Conservation (phyloP, 1,140 invertebrate species). For the Ylistrum balloti region DNA sequence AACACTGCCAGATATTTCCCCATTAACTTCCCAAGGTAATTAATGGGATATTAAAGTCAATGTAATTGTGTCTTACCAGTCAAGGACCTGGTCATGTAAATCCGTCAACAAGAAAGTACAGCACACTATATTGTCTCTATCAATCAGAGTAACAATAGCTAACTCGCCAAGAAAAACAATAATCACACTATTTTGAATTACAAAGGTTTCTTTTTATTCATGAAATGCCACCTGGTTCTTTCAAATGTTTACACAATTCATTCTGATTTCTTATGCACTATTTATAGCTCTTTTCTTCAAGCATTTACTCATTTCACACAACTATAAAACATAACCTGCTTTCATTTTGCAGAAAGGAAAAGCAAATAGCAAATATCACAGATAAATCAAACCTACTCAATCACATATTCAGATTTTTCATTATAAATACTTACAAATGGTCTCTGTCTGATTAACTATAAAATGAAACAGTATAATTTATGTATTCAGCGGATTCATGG, state of each 20-base stretch:
- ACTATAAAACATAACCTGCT: neutral
- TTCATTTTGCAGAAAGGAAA: neutral
- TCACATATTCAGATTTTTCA: neutral
- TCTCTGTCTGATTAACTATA: neutral
- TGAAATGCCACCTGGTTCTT: neutral
- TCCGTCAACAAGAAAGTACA: too few species aligned
- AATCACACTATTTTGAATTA: neutral
- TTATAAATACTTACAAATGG: too few species aligned
- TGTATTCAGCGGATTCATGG: too few species aligned
- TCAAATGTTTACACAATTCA: neutral
- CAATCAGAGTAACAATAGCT: too few species aligned
- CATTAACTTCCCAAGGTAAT: too few species aligned
- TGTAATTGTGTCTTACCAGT: too few species aligned
- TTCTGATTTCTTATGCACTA: neutral
- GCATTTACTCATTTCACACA: neutral
- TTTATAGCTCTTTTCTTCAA: neutral
- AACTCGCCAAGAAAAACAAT: too few species aligned
- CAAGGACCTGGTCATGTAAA: too few species aligned
- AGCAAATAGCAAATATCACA: slow-evolving; percentile 31
- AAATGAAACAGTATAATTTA: neutral
- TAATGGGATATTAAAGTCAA: too few species aligned
- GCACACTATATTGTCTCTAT: too few species aligned
- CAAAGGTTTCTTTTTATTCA: neutral
- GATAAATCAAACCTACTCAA: neutral
- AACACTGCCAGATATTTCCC: too few species aligned